These are phyloP conservation scores for Meles meles DNA, from an alignment of 2,113 vertebrate species.

Conservation along the genomic window DNA sequence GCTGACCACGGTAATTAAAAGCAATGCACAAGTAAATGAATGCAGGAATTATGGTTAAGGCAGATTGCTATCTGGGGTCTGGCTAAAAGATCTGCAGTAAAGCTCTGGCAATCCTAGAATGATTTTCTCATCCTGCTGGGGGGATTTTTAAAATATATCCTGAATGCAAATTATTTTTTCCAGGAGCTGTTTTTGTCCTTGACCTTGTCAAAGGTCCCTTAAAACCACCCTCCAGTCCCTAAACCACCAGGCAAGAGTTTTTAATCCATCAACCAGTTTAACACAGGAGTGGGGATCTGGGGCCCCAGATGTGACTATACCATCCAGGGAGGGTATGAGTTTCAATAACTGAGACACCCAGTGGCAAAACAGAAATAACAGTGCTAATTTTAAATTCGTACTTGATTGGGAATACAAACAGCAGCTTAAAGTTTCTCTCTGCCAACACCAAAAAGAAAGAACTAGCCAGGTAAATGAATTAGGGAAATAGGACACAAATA, in stretches of 20 bases:
- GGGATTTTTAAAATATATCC: slow-evolving; percentile 21
- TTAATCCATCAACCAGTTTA: background rate
- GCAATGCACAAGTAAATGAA: slow-evolving; percentile 67
- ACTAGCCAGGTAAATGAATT: background rate
- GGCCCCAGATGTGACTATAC: background rate
- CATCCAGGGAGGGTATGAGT: background rate
- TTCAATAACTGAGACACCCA: background rate
- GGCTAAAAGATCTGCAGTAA: slow-evolving; percentile 59
- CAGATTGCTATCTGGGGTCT: slow-evolving; percentile 64
- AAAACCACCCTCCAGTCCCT: background rate
- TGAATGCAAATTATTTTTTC: slow-evolving; percentile 53
- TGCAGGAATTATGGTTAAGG: slow-evolving; percentile 69
- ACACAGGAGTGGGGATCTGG: background rate
- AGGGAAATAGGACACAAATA: background rate
- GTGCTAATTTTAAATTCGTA: background rate
- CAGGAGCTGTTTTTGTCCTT: slow-evolving; percentile 24
- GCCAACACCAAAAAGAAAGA: background rate
- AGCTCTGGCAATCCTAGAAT: slow-evolving; percentile 49
- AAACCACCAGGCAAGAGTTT: background rate
- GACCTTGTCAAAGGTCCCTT: slow-evolving; percentile 33
- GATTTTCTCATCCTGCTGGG: slow-evolving; percentile 44
- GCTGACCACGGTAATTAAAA: slow-evolving; percentile 73
- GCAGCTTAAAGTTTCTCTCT: background rate
- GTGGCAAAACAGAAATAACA: background rate
- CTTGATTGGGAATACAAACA: background rate